phyloP scores from a whole-genome alignment of 1,140 invertebrate species.

The Temnothorax nylanderi region DNA sequence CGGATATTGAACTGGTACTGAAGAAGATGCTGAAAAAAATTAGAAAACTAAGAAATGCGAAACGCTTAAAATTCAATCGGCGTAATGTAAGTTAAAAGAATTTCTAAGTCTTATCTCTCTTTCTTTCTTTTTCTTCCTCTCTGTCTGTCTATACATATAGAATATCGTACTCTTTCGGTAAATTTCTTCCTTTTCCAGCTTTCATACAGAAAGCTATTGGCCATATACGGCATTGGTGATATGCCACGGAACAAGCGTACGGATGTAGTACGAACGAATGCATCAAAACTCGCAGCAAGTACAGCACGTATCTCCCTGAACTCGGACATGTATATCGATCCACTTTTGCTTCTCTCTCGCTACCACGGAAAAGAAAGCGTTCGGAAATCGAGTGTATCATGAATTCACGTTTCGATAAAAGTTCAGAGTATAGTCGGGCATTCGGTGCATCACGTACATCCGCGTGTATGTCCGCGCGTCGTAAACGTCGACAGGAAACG shows the following conservation, averaged over 20 bases:
- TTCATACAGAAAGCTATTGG: conserved; percentile 24
- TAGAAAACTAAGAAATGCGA: conserved; percentile 38
- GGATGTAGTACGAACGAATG: conserved; percentile 28
- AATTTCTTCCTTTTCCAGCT: conserved; percentile 10
- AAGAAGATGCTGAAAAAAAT: conserved; percentile 20
- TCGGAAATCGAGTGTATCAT: conserved; percentile 42
- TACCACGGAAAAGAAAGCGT: conserved; percentile 26
- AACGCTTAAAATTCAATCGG: conserved; percentile 45
- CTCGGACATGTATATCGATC: conserved; percentile 37
- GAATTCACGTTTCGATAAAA: conserved; percentile 55
- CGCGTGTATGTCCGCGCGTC: not conserved
- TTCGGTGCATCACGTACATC: not conserved
- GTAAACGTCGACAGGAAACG: not conserved
- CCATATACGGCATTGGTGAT: conserved; percentile 3
- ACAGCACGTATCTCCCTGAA: conserved; percentile 22
- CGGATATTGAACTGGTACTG: not conserved
- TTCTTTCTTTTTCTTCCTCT: not conserved
- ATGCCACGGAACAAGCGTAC: not conserved
- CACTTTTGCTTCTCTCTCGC: not conserved
- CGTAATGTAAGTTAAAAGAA: conserved; percentile 30
- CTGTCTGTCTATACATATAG: not conserved
- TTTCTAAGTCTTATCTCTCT: not conserved
- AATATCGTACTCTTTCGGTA: not conserved
- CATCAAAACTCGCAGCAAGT: conserved; percentile 44
- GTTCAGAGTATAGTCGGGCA: conserved; percentile 5